Percentiles rank a stretch among this genome's conserved stretches.
phyloP scores from a whole-genome alignment of 2,113 vertebrate species.

The Aphyosemion australe region DNA sequence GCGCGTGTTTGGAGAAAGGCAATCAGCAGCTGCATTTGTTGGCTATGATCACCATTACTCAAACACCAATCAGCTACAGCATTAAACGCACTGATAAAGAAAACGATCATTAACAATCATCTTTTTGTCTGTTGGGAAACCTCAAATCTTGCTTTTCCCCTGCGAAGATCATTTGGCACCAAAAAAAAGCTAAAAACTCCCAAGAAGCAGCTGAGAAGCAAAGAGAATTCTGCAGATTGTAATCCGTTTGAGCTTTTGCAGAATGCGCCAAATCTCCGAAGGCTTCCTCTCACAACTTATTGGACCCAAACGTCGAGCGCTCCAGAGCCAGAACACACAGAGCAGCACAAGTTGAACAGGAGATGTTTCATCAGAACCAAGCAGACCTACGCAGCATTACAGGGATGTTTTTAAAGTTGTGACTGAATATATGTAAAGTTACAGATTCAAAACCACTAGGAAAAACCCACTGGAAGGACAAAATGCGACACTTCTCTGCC shows the following conservation, averaged over 20 bases:
- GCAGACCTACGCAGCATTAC: too few relatives aligned
- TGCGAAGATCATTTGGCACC: background rate
- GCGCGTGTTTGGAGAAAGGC: background rate
- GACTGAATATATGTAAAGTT: too few relatives aligned
- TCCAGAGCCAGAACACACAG: background rate
- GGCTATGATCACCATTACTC: background rate
- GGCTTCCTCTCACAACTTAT: background rate
- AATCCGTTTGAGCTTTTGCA: background rate
- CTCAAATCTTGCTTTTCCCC: background rate
- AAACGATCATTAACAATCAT: background rate
- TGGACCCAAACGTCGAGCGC: background rate
- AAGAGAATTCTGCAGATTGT: background rate
- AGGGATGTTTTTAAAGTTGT: too few relatives aligned
- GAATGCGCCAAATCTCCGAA: background rate
- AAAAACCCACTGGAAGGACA: too few relatives aligned
- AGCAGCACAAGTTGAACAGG: too few relatives aligned
- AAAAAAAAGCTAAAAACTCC: background rate
- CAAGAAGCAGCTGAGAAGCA: too few relatives aligned
- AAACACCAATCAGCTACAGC: too few relatives aligned
- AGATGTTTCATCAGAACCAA: too few relatives aligned
- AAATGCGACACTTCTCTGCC: too few relatives aligned
- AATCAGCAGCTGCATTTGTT: background rate
- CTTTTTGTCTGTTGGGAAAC: background rate
- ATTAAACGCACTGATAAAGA: background rate
- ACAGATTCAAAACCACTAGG: too few relatives aligned